Evolutionary conservation across 2,888 invertebrate species (phyloP).

Genomic region (Chloroclystis v-ata): DNA sequence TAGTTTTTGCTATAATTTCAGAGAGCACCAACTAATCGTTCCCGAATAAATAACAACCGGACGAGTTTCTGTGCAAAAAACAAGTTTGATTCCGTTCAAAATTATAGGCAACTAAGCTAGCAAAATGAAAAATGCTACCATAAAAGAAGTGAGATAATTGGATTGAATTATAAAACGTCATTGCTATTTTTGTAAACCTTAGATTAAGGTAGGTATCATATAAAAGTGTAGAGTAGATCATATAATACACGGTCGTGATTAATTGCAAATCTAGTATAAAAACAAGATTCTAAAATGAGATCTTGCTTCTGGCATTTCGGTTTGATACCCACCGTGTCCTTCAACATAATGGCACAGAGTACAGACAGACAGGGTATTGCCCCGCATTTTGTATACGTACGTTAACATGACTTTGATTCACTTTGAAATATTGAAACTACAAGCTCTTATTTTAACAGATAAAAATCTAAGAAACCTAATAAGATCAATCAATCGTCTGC

Average conservation of each 20-base stretch:
- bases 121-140: constrained; percentile 7
- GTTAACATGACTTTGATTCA: not conserved
- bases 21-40: constrained; percentile 11
- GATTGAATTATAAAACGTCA: too few relatives aligned
- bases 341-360: constrained; percentile 18
- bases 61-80: constrained; percentile 12
- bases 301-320: constrained; percentile 12
- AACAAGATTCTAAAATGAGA: constrained; percentile 5
- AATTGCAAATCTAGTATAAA: too few relatives aligned
- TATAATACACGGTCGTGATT: too few relatives aligned
- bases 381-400: constrained; percentile 4
- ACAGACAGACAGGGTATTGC: constrained; percentile 18
- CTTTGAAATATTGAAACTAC: too few relatives aligned
- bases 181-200: too few relatives aligned
- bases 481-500: too few relatives aligned
- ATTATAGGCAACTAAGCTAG: not conserved
- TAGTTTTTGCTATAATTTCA: constrained; percentile 11
- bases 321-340: constrained; percentile 21
- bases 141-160: not conserved
- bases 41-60: constrained; percentile 14
- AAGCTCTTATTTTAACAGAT: too few relatives aligned
- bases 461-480: too few relatives aligned
- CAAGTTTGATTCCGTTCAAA: constrained; percentile 3
- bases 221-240: too few relatives aligned
- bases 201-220: too few relatives aligned